Evolutionary conservation across 2,797 vertebrate species (phyloP), one percentile per base, ranked within the genome.

Genomic region (Tadarida brasiliensis): DNA sequence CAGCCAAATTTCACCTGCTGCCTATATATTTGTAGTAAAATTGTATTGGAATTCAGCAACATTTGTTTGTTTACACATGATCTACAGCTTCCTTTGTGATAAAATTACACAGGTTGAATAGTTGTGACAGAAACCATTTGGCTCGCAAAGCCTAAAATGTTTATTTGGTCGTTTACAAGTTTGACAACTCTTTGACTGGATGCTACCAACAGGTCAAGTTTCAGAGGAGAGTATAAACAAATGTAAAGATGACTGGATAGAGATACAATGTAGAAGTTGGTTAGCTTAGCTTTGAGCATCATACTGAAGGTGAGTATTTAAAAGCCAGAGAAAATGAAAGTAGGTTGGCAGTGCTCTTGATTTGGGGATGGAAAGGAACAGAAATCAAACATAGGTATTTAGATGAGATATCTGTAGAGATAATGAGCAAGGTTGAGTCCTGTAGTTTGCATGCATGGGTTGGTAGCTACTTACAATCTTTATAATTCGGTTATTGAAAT

Each of bases 21-120:
- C 30, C n/a, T 70, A 5, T 44, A 68, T n/a, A 77, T 82, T 90
- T 71, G 0, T 51, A 78, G 51, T 78, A n/a, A 51, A 57, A 39
- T 86, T 80, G 87, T 86, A 39, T 71, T 70, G 33, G 59, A 74
- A 86, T 49, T 24, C 0, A 49, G 44, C 7, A 83, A 16, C 2
- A 80, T 30, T 80, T 20, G 1, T 71, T 92, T 95, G 11, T 51
- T 91, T 89, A 26, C 12, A 9, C 65, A 33, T 24, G 5, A 87
- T 59, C 33, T 89, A 26, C 16, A 22, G 33, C 30, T 91, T 65
- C n/a, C 59, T 96, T 90, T 91, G 24, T 94, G 51, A 87, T 80
- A 56, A 83, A 83, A 86, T 57, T 68, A 11, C 2, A 19, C 47
- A 39, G 17, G 7, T 19, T 76, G 44, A 95, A 33, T 63, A 59